Evolutionary conservation across 30 jellyfish, hydroid and myxozoan species (phyloP), one percentile per base, ranked within the genome.

Genomic region (Aurelia aurita complex sp. Pacific): DNA sequence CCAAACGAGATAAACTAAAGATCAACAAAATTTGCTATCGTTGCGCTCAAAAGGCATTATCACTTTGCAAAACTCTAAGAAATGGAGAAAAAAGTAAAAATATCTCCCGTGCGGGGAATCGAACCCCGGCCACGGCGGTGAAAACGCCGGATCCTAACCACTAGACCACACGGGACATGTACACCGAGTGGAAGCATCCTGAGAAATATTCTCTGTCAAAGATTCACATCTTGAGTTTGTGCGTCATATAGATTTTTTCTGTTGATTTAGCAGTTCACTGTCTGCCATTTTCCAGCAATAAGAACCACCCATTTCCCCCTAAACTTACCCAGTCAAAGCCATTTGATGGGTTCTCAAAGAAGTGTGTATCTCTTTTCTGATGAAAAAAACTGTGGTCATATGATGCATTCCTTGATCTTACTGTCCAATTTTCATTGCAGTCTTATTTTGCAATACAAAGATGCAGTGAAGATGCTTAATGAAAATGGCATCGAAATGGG

Each of bases 401-500:
- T 59, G 3, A 9, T 59, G 3, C 85, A 38, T 51, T 33, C 61
- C 19, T 33, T 61, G 38, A 23, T 32, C 18, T 62, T 13, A 11
- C 29, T 53, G 23, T 32, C 75, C 42, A 12, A 14, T 33, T 54
- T 67, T 15, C 51, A n/a, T 64, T 38, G 16, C 57, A 96, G 98
- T 71, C 90, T 96, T 36, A 88, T 96, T 13, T 82, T 96, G 87
- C 76, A 92, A 35, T 96, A 50, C 90, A 90, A 97, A 51, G 99
- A 96, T 62, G 99, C 94, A n/a, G 90, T 96, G 62, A 88, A 85
- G 57, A 87, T 96, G 98, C 86, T 96, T 69, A 67, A 97, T 66
- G 99, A 96, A 23, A 88, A 88, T 92, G 99, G 99, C 40, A 82
- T 96, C 15, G 99, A 96, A 86, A 92, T 96, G 88, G 99, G 98